These are phyloP conservation scores for Stichodactyla helianthus DNA, from an alignment of 64 coral and sea anemone species.

Conservation along the genomic window DNA sequence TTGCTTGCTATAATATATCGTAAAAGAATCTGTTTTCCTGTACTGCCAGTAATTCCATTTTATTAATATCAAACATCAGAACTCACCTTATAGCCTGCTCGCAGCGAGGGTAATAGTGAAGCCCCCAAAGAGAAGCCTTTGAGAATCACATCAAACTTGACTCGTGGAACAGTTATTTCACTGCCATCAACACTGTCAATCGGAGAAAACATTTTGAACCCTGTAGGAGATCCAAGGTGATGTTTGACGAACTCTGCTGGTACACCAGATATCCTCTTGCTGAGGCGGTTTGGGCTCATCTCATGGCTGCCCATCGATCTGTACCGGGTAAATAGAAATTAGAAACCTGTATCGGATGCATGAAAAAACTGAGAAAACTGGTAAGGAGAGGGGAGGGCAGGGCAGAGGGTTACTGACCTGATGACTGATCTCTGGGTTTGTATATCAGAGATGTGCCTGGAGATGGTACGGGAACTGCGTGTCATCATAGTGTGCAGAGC, in stretches of 20 bases:
- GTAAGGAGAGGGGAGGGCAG: too few relatives aligned
- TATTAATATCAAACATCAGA: neutral
- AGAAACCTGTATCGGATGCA: constrained; percentile 16
- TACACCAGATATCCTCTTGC: constrained; percentile 52
- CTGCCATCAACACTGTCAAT: constrained; percentile 60
- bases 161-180: constrained; percentile 22
- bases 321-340: neutral
- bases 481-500: constrained; percentile 99
- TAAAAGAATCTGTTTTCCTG: too few relatives aligned
- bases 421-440: constrained; percentile 96
- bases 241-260: constrained; percentile 63
- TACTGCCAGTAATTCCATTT: too few relatives aligned
- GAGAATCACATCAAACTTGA: constrained; percentile 78
- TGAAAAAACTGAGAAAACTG: neutral
- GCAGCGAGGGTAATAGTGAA: constrained; percentile 79
- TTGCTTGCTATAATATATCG: too few relatives aligned
- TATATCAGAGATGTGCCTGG: constrained; percentile 83
- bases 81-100: constrained; percentile 88
- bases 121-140: constrained; percentile 84
- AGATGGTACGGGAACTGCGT: constrained; percentile 80
- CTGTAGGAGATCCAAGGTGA: constrained; percentile 57
- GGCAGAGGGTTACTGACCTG: constrained; percentile 37
- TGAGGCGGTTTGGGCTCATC: constrained; percentile 34
- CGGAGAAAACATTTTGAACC: constrained; percentile 35
- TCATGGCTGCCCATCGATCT: constrained; percentile 86